Conservation (phyloP, 2,888 invertebrate species). For the Brachypalpus laphriformis region DNA sequence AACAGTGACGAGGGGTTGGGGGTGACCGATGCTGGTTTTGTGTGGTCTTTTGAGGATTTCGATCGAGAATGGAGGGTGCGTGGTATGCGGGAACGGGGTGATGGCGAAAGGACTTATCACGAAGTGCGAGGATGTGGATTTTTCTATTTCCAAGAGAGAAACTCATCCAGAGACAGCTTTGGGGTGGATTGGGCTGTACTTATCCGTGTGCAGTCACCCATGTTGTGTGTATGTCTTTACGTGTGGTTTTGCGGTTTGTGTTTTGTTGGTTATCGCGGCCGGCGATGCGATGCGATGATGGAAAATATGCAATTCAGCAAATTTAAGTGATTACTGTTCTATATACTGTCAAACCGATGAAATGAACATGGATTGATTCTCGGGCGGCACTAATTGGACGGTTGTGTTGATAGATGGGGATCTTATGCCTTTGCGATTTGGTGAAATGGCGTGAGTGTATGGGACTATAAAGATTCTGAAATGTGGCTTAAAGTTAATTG, state of each 20-base stretch:
- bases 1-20: constrained; percentile 4
- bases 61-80: constrained; percentile 18
- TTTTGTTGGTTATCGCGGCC: constrained; percentile 24
- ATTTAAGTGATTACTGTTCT: constrained; percentile 57
- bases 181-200: neutral
- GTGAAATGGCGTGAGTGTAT: neutral
- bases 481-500: neutral
- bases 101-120: neutral
- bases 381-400: constrained; percentile 35
- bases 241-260: constrained; percentile 36
- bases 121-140: neutral
- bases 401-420: neutral
- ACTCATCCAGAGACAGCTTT: neutral
- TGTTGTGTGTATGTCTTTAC: constrained; percentile 4
- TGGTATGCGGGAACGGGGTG: neutral
- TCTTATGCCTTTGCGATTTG: neutral
- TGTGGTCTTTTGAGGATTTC: constrained; percentile 28
- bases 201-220: constrained; percentile 12
- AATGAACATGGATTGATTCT: constrained; percentile 41
- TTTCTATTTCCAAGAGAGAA: neutral
- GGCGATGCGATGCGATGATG: constrained; percentile 6
- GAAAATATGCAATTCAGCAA: constrained; percentile 59
- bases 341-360: constrained; percentile 39
- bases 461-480: neutral
- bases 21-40: constrained; percentile 15